Base-by-base conservation (phyloP, 2,797 vertebrate species). In the Pterois miles region DNA sequence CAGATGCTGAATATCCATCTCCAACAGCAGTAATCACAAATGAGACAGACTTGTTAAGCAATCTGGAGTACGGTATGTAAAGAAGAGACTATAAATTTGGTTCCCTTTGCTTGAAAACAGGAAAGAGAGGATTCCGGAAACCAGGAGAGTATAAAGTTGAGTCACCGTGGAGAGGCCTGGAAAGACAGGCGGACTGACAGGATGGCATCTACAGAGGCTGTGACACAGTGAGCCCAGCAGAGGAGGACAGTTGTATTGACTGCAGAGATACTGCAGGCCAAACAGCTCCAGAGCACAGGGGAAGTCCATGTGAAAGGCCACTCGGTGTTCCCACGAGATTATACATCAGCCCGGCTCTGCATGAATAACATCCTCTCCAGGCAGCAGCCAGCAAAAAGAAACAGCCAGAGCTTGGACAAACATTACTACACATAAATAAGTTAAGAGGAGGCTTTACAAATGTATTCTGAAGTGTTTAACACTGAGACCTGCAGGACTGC, bases 91-190 rank as follows among this genome's bases (percentile, higher is more conserved):
- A 46, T 23, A 63, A 58, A 82, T 73, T 67, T 58, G 54, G 76
- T 74, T 74, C 71, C 23, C 76, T 71, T 56, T 16, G 31, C 58
- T 74, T 46, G 72, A 87, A 92, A 93, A 94, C 89, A 93, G 93
- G 90, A 94, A 91, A 78, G 75, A 92, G 85, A 93, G 92, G 88
- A 93, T 92, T 93, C 90, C 84, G 50, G 87, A 92, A 87, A 84
- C 52, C 2, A 66, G 53, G 70, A 73, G 60, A 54, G 59, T 81
- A 85, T 67, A 69, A 84, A 88, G 70, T 40, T 25, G 29, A 86
- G 83, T 83, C 62, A 68, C 82, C 70, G 83, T 22, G 80, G 80
- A 88, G 84, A 90, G 78, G 74, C 29, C 74, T 71, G 82, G 58
- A 82, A 38, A 74, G 83, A 80, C 79, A 48, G 65, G 64, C 56